These are phyloP conservation scores for Drosophila rhopaloa DNA, from an alignment of 1,140 invertebrate species.

Conservation along the genomic window DNA sequence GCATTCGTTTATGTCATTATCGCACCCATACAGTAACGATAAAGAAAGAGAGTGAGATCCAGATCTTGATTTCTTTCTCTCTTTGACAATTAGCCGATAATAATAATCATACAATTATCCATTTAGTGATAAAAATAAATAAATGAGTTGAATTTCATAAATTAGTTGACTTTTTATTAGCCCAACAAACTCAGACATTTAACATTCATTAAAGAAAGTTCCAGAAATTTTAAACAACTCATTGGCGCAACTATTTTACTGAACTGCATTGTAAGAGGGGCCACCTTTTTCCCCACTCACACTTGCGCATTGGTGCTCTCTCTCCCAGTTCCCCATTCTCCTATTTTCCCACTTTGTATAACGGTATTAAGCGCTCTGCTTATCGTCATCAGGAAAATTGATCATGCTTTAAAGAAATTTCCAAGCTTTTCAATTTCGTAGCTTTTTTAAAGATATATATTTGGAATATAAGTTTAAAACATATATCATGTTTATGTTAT, in stretches of 20 bases:
- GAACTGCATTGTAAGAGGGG: neutral
- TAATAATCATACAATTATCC: neutral
- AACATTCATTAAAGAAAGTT: neutral
- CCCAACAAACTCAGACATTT: neutral
- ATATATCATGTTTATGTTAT: neutral
- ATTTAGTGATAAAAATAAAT: neutral
- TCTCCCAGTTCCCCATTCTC: conserved; percentile 15
- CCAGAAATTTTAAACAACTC: neutral
- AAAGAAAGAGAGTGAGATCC: conserved; percentile 4
- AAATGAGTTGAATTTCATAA: too few species aligned
- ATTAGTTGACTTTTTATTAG: too few species aligned
- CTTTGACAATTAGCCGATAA: neutral
- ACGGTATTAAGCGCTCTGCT: conserved; percentile 60
- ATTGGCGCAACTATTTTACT: conserved; percentile 7
- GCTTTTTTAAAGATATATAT: neutral
- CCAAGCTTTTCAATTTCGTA: neutral
- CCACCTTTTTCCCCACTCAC: conserved; percentile 27
- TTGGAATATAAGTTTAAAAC: neutral
- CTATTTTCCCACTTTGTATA: conserved; percentile 30
- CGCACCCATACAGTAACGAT: conserved; percentile 16
- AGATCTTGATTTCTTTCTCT: neutral
- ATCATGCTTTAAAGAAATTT: neutral
- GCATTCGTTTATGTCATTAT: conserved; percentile 39
- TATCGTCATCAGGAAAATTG: neutral
- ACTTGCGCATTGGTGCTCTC: conserved; percentile 55